Base-by-base conservation (phyloP, 2,113 vertebrate species). In the Brachirus orientalis region DNA sequence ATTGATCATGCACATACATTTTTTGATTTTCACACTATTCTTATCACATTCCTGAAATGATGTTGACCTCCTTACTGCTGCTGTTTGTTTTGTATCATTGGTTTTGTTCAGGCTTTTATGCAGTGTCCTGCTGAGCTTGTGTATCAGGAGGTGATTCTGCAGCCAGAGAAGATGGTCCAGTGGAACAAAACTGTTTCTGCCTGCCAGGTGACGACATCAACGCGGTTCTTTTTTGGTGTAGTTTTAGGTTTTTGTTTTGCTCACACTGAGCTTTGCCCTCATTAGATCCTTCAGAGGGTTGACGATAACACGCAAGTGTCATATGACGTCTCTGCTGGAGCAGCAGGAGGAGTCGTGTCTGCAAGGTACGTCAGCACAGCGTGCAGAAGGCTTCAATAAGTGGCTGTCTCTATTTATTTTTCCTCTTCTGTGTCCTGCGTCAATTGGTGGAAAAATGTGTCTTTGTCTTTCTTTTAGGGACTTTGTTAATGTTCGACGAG, bases 121-220 rank as follows among this genome's bases (percentile, higher is more conserved):
- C 95, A 98, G 90, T 98, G 97, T 83, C 78, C 95, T 0, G 95
- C 97, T 1, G 97, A 98, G 89, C 89, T 92, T 0, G 94, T 99
- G 44, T 98, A 99, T 87, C 96, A 98, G 89, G 97, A 99, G 68
- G 96, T 97, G 66, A 99, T 99, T 75, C 87, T 99, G 19, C 97
- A 99, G 79, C 97, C 97, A 0, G 97, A 99, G 90, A 96, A 96
- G 89, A 96, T 98, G 95, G 95, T 95, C 65, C 91, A 96, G 45
- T 99, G 98, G 98, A 99, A 98, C 89, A 95, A 87, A 91, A 98
- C 97, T 0, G 91, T 98, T 72, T 93, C 95, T 0, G 93, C 79
- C 18, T 98, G 97, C 89, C 96, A 98, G 96, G 97, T 98, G 35
- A 77, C 9, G 0, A 14, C 33, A 13, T n/a, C 4, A 3, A 19